phyloP scores from a whole-genome alignment of 1,140 invertebrate genomes.

The silkworm (Bombyx mori) region ASM3026992v2 NC_085115.1:968001-968500 shows the following conservation, averaged over 20 bases:
- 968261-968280: constrained; percentile 33
- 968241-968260: constrained; percentile 36
- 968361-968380: too few species aligned
- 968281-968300: constrained; percentile 43
- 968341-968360: neutral
- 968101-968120: constrained; percentile 28
- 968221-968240: constrained; percentile 46
- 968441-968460: too few species aligned
- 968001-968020: too few species aligned
- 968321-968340: constrained; percentile 37
- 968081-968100: too few species aligned
- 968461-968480: too few species aligned
- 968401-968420: too few species aligned
- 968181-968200: constrained; percentile 33
- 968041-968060: too few species aligned
- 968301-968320: constrained; percentile 41
- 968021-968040: too few species aligned
- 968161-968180: constrained; percentile 31
- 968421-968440: too few species aligned
- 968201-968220: constrained; percentile 35
- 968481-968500: too few species aligned
- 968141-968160: constrained; percentile 23
- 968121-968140: constrained; percentile 21
- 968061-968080: too few species aligned
- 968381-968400: too few species aligned